These are phyloP conservation scores for Mellilla xanthometata DNA, from an alignment of 2,888 invertebrate species.

Conservation along the genomic window DNA sequence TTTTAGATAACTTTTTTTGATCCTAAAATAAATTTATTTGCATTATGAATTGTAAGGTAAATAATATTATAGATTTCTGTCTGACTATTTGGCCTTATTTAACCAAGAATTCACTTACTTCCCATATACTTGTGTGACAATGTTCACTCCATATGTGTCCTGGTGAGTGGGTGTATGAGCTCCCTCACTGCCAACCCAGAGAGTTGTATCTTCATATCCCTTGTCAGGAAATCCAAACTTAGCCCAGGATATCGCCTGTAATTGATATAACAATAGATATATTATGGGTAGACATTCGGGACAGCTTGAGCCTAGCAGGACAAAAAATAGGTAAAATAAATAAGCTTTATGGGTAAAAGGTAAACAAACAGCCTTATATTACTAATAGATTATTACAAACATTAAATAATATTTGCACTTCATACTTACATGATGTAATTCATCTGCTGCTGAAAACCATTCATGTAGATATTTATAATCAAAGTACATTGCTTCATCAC, in stretches of 20 bases:
- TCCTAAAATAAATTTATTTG: too few species aligned
- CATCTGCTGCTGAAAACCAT: constrained; percentile 83
- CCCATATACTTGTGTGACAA: constrained; percentile 94
- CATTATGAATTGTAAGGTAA: too few species aligned
- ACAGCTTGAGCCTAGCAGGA: too few species aligned
- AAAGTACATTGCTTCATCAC: constrained; percentile 89
- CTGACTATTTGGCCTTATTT: too few species aligned
- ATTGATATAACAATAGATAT: too few species aligned
- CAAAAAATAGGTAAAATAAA: too few species aligned
- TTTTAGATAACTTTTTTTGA: too few species aligned
- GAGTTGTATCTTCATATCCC: constrained; percentile 86
- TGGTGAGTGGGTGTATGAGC: constrained; percentile 97
- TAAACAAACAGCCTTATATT: too few species aligned
- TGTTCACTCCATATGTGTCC: constrained; percentile 97
- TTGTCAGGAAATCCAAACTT: constrained; percentile 88
- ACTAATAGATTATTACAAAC: too few species aligned
- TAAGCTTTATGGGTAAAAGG: too few species aligned
- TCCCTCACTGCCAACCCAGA: constrained; percentile 94
- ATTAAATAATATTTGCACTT: too few species aligned
- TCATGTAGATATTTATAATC: constrained; percentile 92
- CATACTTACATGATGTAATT: constrained; percentile 80
- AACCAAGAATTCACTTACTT: constrained; percentile 85
- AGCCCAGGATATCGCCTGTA: constrained; percentile 80
- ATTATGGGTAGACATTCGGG: too few species aligned
- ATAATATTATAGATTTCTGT: background rate